These are phyloP conservation scores for Auanema sp. DNA, from an alignment of 2,888 invertebrate genomes.

Conservation along the genomic window DNA sequence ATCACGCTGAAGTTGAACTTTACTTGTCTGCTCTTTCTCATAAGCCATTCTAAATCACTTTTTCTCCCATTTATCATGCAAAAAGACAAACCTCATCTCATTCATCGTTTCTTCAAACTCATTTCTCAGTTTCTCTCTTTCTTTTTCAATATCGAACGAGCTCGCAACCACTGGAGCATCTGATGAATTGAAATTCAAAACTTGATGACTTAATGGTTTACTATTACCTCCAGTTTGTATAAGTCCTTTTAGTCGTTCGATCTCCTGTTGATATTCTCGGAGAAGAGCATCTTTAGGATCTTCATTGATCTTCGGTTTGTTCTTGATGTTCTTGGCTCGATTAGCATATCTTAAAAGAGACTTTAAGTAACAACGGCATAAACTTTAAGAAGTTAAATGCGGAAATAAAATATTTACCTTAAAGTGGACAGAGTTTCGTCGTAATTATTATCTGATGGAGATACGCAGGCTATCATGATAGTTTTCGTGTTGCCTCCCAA, in stretches of 20 bases:
- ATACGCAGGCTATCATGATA: slow-evolving; percentile 98
- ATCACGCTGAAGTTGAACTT: slow-evolving; percentile 71
- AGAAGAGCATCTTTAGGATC: slow-evolving; percentile 87
- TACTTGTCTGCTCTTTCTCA: slow-evolving; percentile 67
- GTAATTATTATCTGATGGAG: slow-evolving; percentile 94
- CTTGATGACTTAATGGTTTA: not conserved
- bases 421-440: slow-evolving; percentile 81
- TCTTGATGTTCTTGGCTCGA: slow-evolving; percentile 96
- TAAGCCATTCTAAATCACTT: slow-evolving; percentile 64
- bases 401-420: slow-evolving; percentile 72
- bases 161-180: slow-evolving; percentile 1
- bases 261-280: slow-evolving; percentile 82
- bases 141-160: slow-evolving; percentile 62
- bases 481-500: slow-evolving; percentile 98
- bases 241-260: slow-evolving; percentile 74
- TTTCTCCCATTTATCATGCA: not conserved
- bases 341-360: slow-evolving; percentile 83
- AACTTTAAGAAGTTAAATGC: too few relatives aligned
- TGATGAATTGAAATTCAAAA: not conserved
- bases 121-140: slow-evolving; percentile 67
- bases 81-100: slow-evolving; percentile 66
- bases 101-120: slow-evolving; percentile 72
- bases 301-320: slow-evolving; percentile 97
- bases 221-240: slow-evolving; percentile 58
- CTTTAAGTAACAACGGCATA: too few relatives aligned